Evolutionary conservation across 2,113 vertebrate species (phyloP).

Genomic region (Dasypus novemcinctus): DNA sequence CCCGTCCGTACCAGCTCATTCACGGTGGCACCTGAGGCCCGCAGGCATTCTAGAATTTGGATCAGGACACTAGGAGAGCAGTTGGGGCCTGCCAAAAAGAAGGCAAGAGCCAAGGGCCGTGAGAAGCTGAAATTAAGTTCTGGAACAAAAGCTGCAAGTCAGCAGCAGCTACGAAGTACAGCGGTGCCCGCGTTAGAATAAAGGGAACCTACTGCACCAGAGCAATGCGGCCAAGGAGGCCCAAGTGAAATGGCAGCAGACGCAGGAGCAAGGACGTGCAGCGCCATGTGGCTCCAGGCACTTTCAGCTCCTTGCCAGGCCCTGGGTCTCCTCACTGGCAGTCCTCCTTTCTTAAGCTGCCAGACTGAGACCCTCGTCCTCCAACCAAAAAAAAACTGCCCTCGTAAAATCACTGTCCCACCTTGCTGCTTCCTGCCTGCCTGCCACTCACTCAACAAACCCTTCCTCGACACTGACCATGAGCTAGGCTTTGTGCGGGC

Average conservation of each 20-base stretch:
- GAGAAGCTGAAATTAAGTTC: not conserved
- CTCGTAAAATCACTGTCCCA: not conserved
- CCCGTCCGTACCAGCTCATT: not conserved
- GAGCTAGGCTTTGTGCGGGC: not conserved
- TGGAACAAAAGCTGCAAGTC: not conserved
- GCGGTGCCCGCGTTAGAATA: fast-evolving
- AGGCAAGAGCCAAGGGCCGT: not conserved
- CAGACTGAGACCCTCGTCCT: not conserved
- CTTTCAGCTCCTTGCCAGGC: not conserved
- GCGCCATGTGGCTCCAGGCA: not conserved
- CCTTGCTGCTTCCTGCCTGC: not conserved
- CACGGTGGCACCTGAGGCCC: not conserved
- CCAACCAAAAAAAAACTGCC: not conserved
- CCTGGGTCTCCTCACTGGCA: not conserved
- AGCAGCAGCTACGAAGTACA: not conserved
- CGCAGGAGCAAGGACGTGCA: too few species aligned
- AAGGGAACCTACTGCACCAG: fast-evolving
- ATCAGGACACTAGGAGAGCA: not conserved
- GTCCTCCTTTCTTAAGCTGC: not conserved
- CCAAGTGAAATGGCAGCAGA: not conserved
- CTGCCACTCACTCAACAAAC: not conserved
- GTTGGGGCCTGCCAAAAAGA: not conserved
- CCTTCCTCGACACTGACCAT: too few species aligned
- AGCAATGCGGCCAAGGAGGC: not conserved
- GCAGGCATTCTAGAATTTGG: not conserved